Evolutionary conservation across 2,797 vertebrate genomes (phyloP).

Genomic region (Sitta carolinensis): DNA sequence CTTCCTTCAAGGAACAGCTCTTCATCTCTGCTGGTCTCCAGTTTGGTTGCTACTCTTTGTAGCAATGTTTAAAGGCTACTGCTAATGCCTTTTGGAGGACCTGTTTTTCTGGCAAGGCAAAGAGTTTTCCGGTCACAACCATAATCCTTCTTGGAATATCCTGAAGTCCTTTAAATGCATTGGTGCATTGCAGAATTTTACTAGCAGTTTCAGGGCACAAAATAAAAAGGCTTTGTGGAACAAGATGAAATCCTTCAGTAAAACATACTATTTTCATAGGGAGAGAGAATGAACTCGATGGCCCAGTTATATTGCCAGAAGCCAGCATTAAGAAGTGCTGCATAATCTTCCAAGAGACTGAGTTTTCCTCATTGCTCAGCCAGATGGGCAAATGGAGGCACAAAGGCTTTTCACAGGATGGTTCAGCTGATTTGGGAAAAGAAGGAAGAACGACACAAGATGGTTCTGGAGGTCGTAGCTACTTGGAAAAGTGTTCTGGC

Average conservation of each 20-base stretch:
- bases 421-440: background rate
- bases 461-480: background rate
- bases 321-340: background rate
- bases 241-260: background rate
- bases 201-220: background rate
- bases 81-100: background rate
- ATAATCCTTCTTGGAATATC: background rate
- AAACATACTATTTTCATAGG: background rate
- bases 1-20: background rate
- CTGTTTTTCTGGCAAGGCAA: background rate
- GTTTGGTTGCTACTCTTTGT: background rate
- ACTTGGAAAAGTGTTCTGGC: background rate
- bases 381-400: background rate
- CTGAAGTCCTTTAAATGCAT: background rate
- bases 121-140: background rate
- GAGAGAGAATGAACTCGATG: background rate
- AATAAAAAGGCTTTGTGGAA: background rate
- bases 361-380: background rate
- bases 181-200: background rate
- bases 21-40: background rate
- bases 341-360: background rate
- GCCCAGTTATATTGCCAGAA: background rate
- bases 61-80: background rate
- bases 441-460: background rate
- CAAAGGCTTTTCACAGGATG: background rate